Evolutionary conservation across 2,113 vertebrate genomes (phyloP), one percentile per base, ranked within the genome.

Genomic region (Pavo muticus): DNA sequence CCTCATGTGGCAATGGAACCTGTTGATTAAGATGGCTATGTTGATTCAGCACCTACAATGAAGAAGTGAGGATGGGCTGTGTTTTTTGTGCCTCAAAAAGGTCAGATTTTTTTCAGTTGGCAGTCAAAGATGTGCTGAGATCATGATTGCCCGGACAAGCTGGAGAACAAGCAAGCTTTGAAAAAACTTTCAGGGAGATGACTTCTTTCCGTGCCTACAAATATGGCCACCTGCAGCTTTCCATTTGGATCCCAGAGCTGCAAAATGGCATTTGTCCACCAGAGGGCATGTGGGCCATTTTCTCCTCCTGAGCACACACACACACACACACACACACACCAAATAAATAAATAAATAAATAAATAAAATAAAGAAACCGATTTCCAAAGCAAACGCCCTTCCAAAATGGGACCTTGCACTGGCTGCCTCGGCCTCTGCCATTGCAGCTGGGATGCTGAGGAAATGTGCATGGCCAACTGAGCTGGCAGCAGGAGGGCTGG

Each of bases 281-380:
- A 97, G 97, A 97, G 97, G 97, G 97, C 96, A 93, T 63, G 81
- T 95, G 67, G 97, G 94, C 91, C 78, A 93, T 72, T 92, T 79
- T 74, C 69, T 71, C 92, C 57, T 93, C 64, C 70, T 14, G 18
- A 44, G 50, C 76, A n/a, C 72, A 45, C 40, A 11, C 40, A 42
- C 40, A 42, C 40, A 42, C 40, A 42, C 40, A 42, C 40, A 42
- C 40, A 42, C 40, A 42, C 40, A 42, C 40, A 42, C 40, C 40
- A 79, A 87, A 30, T 35, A 35, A 35, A 35, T 35, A 68, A 23
- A 84, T 65, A 74, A 50, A 40, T 15, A 47, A 39, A 79, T 85
- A 32, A 54, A 16, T 70, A n/a, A 86, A 61, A 70, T 45, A 40
- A 20, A 44, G 35, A 79, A 87, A 25, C 37, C 29, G 2, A 15